These are phyloP conservation scores for Chelon labrosus DNA, from an alignment of 2,797 vertebrate genomes.

Conservation along the genomic window DNA sequence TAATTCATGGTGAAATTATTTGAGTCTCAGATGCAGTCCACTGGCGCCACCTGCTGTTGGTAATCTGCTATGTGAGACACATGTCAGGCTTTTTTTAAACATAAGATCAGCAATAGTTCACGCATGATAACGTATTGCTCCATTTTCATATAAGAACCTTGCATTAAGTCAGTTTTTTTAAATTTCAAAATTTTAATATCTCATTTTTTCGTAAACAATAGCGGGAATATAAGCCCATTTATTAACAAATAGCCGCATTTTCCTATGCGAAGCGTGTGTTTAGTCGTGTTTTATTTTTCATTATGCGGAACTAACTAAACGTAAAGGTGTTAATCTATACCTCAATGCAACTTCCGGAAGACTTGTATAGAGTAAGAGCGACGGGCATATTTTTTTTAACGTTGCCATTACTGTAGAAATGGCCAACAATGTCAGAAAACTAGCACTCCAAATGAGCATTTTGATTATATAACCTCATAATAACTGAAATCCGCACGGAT, in stretches of 20 bases:
- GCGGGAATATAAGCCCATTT: too few relatives aligned
- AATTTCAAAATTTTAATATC: too few relatives aligned
- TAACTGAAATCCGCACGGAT: not conserved
- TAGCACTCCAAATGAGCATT: not conserved
- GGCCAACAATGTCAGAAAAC: not conserved
- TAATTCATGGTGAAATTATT: not conserved
- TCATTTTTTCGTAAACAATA: too few relatives aligned
- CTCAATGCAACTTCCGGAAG: not conserved
- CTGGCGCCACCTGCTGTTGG: slow-evolving; percentile 46
- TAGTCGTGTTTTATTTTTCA: not conserved
- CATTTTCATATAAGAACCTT: too few relatives aligned
- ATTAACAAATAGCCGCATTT: not conserved
- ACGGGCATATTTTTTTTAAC: not conserved
- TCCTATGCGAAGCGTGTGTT: not conserved
- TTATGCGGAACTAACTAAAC: not conserved
- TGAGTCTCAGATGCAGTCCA: not conserved
- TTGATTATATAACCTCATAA: not conserved
- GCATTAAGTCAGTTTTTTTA: too few relatives aligned
- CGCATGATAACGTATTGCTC: too few relatives aligned
- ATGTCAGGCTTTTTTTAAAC: too few relatives aligned
- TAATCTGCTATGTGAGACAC: too few relatives aligned
- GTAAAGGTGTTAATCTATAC: not conserved
- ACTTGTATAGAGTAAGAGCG: not conserved
- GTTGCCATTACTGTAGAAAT: not conserved
- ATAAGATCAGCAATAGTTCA: not conserved